Base-by-base conservation (phyloP, 23 tunicate genomes). In the Ascidia mentula region DNA sequence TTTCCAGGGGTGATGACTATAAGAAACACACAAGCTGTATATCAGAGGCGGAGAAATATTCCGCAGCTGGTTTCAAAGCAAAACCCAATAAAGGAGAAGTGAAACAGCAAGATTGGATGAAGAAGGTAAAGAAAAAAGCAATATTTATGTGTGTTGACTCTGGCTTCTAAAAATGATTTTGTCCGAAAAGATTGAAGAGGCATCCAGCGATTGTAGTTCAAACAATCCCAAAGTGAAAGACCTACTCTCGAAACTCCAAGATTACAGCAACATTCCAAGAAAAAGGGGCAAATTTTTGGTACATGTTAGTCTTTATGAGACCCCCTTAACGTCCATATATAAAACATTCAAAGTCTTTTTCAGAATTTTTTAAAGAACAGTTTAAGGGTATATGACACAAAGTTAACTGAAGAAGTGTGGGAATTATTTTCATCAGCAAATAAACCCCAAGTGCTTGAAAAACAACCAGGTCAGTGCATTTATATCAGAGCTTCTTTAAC, bases 21-120 rank as follows among this genome's bases (percentile, higher is more conserved):
- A 77, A 60, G 46, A 6, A 30, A 4, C 97, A 91, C 72, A 86
- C 74, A 0, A 72, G 69, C 32, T 91, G 97, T 46, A 86, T 91
- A 22, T 46, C 97, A 20, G 97, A 91, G 72, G 87, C 71, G 40
- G 88, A 91, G 76, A 91, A 91, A 86, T 91, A 91, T 86, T 81
- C 85, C 5, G 83, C 83, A 0, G 32, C 76, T 75, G 97, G 97
- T 32, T 74, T 76, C 30, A 65, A 82, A 60, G 36, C 77, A 33
- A 84, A 85, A 59, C 73, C 80, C 20, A 85, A 78, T 36, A 91
- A 91, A 86, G 97, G 97, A 46, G 85, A 82, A 26, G 81, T 81
- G 34, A 91, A 86, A 78, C 97, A 91, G 73, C 87, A 86, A 61
- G 82, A 91, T 34, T 86, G 91, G 97, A 37, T 79, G 8, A 72